A percentile compares a stretch with the other conserved stretches of the same genome.
Conservation (phyloP, 2,888 invertebrate genomes). For the Eupithecia tripunctaria region DNA sequence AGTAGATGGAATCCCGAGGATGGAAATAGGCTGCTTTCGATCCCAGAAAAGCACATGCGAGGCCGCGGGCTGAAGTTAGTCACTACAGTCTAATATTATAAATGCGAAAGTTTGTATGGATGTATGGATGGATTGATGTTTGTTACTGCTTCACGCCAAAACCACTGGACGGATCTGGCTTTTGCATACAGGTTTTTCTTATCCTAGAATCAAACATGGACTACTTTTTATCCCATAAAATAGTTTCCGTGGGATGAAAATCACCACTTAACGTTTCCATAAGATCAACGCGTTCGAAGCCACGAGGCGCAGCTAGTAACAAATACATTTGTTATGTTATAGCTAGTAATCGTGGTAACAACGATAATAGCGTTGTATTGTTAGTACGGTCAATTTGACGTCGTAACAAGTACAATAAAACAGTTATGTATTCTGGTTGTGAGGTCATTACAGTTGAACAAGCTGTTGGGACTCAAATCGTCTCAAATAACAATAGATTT, state of each 20-base stretch:
- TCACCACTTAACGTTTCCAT: too few species aligned
- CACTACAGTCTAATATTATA: too few species aligned
- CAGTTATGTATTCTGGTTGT: conserved; percentile 30
- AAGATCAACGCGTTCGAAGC: too few species aligned
- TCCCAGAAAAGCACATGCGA: not conserved
- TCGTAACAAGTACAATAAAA: conserved; percentile 20
- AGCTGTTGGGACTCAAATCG: conserved; percentile 31
- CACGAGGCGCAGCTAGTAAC: not conserved
- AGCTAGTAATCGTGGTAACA: conserved; percentile 13
- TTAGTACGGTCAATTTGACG: conserved; percentile 14
- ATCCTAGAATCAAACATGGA: too few species aligned
- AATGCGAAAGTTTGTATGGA: too few species aligned
- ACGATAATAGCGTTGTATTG: conserved; percentile 8
- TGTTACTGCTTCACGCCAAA: too few species aligned
- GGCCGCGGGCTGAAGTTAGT: not conserved
- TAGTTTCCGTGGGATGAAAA: too few species aligned
- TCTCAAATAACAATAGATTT: conserved; percentile 19
- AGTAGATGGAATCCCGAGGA: not conserved
- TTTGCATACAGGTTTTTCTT: too few species aligned
- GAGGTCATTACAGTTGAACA: conserved; percentile 35
- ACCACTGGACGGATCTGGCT: too few species aligned
- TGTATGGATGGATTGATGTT: too few species aligned
- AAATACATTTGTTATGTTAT: not conserved
- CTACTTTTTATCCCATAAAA: too few species aligned
- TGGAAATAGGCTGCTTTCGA: not conserved